Evolutionary conservation across 2,888 invertebrate genomes (phyloP).

Genomic region (Embidobia sp.): DNA sequence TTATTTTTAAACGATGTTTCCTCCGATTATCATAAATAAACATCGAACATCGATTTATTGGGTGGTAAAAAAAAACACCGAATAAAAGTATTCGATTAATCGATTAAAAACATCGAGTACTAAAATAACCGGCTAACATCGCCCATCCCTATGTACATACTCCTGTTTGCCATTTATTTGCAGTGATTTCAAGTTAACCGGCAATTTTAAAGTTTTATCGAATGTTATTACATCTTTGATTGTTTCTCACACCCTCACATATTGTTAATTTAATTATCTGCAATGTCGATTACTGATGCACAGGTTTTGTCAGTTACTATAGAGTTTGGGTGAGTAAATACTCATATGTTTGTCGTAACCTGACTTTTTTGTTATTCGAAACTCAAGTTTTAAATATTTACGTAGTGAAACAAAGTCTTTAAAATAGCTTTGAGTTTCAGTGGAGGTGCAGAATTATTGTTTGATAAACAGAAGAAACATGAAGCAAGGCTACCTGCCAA

Average conservation of each 20-base stretch:
- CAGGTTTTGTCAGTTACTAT: conserved; percentile 10
- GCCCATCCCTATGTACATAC: no score
- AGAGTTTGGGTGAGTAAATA: conserved; percentile 31
- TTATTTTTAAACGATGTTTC: no score
- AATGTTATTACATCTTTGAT: no score
- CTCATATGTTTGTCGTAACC: conserved; percentile 14
- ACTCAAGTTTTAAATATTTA: neutral
- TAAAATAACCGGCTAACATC: no score
- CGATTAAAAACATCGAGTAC: no score
- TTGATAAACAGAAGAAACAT: conserved; percentile 90
- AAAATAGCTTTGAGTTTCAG: conserved; percentile 82
- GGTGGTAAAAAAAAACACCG: no score
- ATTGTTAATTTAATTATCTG: neutral
- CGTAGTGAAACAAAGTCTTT: neutral
- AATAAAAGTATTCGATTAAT: no score
- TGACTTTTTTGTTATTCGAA: conserved; percentile 6
- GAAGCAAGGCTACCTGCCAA: conserved; percentile 85
- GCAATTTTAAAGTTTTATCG: neutral
- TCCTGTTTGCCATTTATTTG: no score
- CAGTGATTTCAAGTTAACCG: no score
- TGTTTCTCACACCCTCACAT: no score
- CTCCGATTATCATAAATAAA: no score
- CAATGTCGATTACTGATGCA: conserved; percentile 1
- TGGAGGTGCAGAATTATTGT: conserved; percentile 95
- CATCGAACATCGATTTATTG: no score